Evolutionary conservation across 2,113 vertebrate genomes (phyloP), one percentile per base, ranked within the genome.

Genomic region (Mastomys natalensis): DNA sequence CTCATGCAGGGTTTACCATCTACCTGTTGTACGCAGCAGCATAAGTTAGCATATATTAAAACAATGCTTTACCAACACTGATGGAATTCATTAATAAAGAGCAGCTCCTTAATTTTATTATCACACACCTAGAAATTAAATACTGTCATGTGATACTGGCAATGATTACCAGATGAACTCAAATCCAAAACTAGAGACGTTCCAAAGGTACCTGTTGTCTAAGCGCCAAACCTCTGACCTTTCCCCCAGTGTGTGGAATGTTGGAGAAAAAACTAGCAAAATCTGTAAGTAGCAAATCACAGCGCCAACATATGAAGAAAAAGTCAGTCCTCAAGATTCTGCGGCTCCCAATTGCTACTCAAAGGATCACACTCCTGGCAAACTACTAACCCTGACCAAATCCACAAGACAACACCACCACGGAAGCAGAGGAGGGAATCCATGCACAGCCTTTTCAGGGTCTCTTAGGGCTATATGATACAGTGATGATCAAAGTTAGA

Each of bases 371-470:
- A 98, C 96, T 97, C 98, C 98, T 95, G 97, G 98, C 97, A 98
- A 98, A 98, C 96, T 96, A 98, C 93, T 97, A 93, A 98, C 93
- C 97, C 98, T 90, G 96, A 98, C 98, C 29, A 0, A 97, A 97
- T 97, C 97, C 97, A 98, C 98, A 93, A 94, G 98, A 98, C 97
- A 94, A 86, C 89, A 97, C 97, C 97, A 97, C 95, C 97, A 98
- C 98, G 96, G 98, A 97, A 96, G 96, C 97, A 96, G 76, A 97
- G 97, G 96, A 98, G 95, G 94, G 94, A 98, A 98, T 98, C 97
- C 98, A 99, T 99, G 98, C 98, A 98, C 97, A 97, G 97, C 76
- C 98, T 97, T 93, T 98, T 97, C 90, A 98, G 89, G 97, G 98
- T 96, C 97, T 98, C 45, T 90, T 97, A 97, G 98, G 95, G 96